These are phyloP conservation scores for Eueremaeus valkanovi DNA, from an alignment of 2,888 invertebrate genomes.

Conservation along the genomic window DNA sequence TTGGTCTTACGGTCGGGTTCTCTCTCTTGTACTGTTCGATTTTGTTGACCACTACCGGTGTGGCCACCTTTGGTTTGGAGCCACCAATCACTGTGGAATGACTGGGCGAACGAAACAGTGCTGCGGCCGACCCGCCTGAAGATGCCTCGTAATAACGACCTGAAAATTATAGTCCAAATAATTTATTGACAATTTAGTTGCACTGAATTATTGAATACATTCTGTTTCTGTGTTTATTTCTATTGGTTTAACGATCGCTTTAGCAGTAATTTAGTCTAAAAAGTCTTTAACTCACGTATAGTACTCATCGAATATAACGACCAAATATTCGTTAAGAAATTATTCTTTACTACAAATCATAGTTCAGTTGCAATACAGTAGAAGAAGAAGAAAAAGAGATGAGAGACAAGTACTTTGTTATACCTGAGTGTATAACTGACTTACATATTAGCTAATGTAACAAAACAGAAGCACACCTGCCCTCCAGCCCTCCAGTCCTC, in stretches of 20 bases:
- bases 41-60: constrained; percentile 92
- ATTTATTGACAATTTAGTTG: background rate
- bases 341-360: background rate
- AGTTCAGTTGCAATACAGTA: too few relatives aligned
- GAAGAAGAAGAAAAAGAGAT: background rate
- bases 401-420: background rate
- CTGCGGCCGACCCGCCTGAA: constrained; percentile 51
- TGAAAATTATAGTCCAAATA: background rate
- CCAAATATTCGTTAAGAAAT: background rate
- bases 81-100: constrained; percentile 69
- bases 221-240: too few relatives aligned
- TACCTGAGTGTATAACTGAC: background rate
- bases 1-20: constrained; percentile 94
- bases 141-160: constrained; percentile 39
- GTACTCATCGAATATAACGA: constrained; percentile 6
- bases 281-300: background rate
- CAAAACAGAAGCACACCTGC: constrained; percentile 10
- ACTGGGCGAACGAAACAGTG: constrained; percentile 49
- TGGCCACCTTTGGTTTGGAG: constrained; percentile 95
- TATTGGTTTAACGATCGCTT: constrained; percentile 15
- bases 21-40: constrained; percentile 97
- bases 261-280: constrained; percentile 26
- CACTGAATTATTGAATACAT: background rate
- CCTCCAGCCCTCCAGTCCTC: constrained; percentile 3
- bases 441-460: constrained; percentile 14